Base-by-base conservation (phyloP, 1,140 invertebrate species). In the Neodiprion fabricii region DNA sequence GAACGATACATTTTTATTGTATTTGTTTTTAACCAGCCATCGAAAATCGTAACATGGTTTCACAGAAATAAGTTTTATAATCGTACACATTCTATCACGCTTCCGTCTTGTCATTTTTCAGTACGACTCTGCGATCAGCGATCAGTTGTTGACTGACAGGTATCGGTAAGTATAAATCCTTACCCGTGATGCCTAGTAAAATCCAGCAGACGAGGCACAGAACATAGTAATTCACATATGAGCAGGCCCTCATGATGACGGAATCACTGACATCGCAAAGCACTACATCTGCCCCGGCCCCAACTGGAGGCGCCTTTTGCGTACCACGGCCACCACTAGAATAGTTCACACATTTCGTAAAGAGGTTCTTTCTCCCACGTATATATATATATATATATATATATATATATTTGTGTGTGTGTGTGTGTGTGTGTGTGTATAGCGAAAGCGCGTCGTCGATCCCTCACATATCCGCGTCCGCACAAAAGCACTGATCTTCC, bases 141-240 rank as follows among this genome's bases (percentile, higher is more conserved):
- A 5, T 40, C 28, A 40, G 28, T 40, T 40, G 28, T 40, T 40
- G 28, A 40, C 5, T 5, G 28, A 40, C 28, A 40, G 17, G 17
- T 21, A 21, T 21, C 17, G 17, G 0, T 21, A 21, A 21, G 17
- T 21, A 21, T 21, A 21, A 21, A 21, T 21, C 17, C 86, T 88
- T 87, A 88, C 87, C 87, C 79, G 85, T 88, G 77, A 88, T 86
- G 75, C 87, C 86, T 75, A 88, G 82, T 70, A 88, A 82, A 73
- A 88, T 83, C 87, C 87, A 88, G 81, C 85, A 88, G 76, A 88
- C 85, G 82, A 88, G 86, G 82, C 85, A 87, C 77, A 88, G 83
- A 76, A 88, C 82, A 83, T 88, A 88, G 79, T 88, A 88, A 80
- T 88, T 86, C 80, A 88, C 83, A 82, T 85, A 87, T 75, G 86